Percentiles rank a stretch among this genome's conserved stretches.
These are phyloP conservation scores for Eilema sororculum DNA, from an alignment of 2,888 invertebrate species.

Conservation along the genomic window DNA sequence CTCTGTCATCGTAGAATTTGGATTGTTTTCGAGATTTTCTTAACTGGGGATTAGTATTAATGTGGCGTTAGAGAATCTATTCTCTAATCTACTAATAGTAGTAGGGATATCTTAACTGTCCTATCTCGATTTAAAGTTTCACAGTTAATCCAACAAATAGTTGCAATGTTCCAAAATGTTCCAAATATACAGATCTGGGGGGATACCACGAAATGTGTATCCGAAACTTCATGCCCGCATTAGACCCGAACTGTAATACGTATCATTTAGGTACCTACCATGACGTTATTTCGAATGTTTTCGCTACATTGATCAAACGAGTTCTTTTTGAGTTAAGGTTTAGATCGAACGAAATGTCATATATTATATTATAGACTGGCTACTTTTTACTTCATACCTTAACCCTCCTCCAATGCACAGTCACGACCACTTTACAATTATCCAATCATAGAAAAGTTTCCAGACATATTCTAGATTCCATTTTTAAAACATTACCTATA, in stretches of 20 bases:
- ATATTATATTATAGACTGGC: not conserved
- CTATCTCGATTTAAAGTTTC: conserved; percentile 7
- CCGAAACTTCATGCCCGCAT: too few species aligned
- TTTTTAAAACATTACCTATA: too few species aligned
- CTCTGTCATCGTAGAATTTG: not conserved
- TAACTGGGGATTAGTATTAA: not conserved
- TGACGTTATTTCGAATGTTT: not conserved
- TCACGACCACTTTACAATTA: too few species aligned
- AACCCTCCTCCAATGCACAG: too few species aligned
- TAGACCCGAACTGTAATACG: too few species aligned
- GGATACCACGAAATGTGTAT: not conserved
- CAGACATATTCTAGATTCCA: too few species aligned
- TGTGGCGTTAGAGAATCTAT: not conserved
- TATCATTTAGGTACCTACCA: not conserved
- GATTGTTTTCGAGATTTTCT: not conserved
- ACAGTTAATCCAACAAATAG: not conserved
- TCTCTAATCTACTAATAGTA: not conserved
- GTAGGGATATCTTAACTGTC: not conserved
- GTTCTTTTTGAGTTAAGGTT: too few species aligned
- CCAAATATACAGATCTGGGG: not conserved
- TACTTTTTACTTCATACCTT: too few species aligned
- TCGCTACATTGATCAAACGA: not conserved
- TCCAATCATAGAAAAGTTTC: too few species aligned
- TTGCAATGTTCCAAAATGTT: too few species aligned
- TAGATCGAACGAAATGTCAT: too few species aligned